phyloP scores from a whole-genome alignment of 2,113 vertebrate genomes.

The Xenus cinereus region DNA sequence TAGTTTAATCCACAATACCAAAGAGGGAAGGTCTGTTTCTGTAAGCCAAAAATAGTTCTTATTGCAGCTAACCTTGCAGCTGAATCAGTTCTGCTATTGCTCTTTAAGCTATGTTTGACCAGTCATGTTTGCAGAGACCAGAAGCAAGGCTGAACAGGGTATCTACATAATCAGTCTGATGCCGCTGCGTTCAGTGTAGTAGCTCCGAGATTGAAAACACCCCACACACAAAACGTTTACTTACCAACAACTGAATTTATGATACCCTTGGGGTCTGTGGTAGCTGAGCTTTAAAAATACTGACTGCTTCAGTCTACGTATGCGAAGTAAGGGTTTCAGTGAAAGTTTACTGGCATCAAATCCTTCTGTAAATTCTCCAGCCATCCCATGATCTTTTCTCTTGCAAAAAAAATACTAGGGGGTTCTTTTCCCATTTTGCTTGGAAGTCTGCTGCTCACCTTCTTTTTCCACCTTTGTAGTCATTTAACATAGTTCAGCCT shows the following conservation, averaged over 20 bases:
- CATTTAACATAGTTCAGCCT: background rate
- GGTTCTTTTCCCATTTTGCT: background rate
- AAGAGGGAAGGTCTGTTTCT: constrained; percentile 32
- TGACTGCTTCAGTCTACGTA: background rate
- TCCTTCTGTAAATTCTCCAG: background rate
- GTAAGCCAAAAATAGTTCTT: background rate
- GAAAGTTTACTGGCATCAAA: background rate
- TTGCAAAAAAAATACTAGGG: background rate
- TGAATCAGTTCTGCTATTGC: background rate
- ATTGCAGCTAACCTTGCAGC: background rate
- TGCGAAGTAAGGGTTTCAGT: background rate
- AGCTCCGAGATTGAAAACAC: background rate
- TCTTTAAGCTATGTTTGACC: background rate
- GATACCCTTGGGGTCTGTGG: background rate
- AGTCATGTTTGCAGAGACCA: background rate
- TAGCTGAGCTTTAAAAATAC: background rate
- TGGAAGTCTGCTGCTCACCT: background rate
- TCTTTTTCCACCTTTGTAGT: background rate
- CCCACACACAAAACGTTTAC: background rate
- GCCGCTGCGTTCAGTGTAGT: background rate
- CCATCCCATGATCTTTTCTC: background rate
- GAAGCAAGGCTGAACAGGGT: background rate
- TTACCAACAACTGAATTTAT: background rate
- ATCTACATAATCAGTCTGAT: background rate
- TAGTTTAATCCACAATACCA: background rate